Evolutionary conservation across 1,140 invertebrate species (phyloP).

Genomic region (Arion vulgaris): DNA sequence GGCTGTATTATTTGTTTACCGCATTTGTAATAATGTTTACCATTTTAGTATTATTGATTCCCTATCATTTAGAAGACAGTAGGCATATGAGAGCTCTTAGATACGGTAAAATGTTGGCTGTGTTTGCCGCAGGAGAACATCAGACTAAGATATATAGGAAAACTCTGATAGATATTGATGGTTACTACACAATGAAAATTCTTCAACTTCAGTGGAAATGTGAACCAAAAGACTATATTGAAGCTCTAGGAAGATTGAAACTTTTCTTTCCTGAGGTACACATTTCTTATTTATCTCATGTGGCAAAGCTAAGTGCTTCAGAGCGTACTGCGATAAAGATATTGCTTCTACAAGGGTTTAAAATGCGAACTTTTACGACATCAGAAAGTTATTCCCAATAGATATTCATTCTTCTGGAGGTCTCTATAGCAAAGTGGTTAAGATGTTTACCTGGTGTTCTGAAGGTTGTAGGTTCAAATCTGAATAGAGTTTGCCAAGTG

Average conservation of each 20-base stretch:
- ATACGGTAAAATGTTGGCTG: constrained; percentile 26
- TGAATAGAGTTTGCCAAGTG: no score
- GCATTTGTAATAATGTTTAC: not conserved
- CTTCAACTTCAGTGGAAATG: not conserved
- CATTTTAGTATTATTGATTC: not conserved
- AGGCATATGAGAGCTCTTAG: constrained; percentile 10
- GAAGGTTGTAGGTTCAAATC: no score
- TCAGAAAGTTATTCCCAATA: no score
- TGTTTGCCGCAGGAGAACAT: constrained; percentile 17
- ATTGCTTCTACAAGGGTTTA: constrained; percentile 18
- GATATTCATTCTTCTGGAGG: no score
- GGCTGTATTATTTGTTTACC: constrained; percentile 22
- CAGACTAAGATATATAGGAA: constrained; percentile 19
- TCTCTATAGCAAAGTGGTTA: no score
- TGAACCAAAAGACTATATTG: not conserved
- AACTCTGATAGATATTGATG: constrained; percentile 13
- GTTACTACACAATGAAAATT: not conserved
- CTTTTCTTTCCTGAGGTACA: constrained; percentile 7
- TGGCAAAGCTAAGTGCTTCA: not conserved
- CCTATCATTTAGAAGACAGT: not conserved
- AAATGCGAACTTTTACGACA: constrained; percentile 3
- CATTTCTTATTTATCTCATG: not conserved
- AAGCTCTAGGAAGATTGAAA: constrained; percentile 23
- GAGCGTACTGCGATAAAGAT: not conserved
- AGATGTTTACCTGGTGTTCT: no score